Base-by-base conservation (phyloP, 2,888 invertebrate species). In the Eupeodes latifasciatus region DNA sequence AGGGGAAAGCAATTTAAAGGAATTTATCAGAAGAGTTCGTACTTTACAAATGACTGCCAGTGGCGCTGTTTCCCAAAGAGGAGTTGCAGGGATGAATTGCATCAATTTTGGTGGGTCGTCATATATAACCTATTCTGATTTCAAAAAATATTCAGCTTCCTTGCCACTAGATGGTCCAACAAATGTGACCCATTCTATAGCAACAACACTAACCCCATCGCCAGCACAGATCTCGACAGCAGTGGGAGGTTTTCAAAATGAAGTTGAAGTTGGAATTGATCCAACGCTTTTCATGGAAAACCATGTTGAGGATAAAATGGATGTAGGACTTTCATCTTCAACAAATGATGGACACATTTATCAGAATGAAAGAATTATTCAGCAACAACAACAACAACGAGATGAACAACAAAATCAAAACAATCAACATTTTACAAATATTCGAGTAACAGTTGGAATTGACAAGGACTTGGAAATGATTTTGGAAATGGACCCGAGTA, bases 401-500 rank as follows among this genome's bases (percentile, higher is more conserved):
- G 59, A 59, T 4, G 14, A 67, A 51, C 51, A 36, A 51, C 51
- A 67, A 36, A 16, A 78, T 34, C 11, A 27, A 53, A 14, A 59
- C 14, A 2, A 57, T 4, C 69, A 81, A 11, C 74, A 79, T 64
- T 78, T 89, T 77, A 92, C 90, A 34, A 94, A 94, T 80, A 94
- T 94, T 59, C 93, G 94, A 61, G 94, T 95, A 7, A 94, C 94
- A 61, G 94, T 95, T 89, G 95, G 95, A 16, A 95, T 95, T 90
- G 95, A 95, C 91, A 95, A 95, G 87, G 95, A 95, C 91, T 92
- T 95, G 76, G 94, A 94, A 92, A 95, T 95, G 95, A 95, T 95
- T 84, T 93, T 95, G 72, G 95, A 95, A 91, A 95, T 95, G 95
- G 95, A 95, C 92, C 95, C 95, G 27, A 95, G 95, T 90, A 94